Evolutionary conservation across 2,797 vertebrate genomes (phyloP), one percentile per base, ranked within the genome.

Genomic region (Semaprochilodus insignis): DNA sequence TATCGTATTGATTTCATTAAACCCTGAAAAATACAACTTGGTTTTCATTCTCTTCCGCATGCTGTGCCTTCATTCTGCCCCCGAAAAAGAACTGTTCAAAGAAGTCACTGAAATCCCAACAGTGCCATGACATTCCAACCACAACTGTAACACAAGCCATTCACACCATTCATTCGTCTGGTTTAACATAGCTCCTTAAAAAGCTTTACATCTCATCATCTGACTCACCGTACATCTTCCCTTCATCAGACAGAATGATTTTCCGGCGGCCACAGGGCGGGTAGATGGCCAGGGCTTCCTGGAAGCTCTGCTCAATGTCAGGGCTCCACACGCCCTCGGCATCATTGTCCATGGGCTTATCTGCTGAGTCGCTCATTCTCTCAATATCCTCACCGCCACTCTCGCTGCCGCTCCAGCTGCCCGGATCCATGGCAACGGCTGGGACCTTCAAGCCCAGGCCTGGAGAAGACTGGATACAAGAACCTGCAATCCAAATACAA

Each of bases 401-500:
- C 92, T 99, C 98, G 5, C 98, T 99, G 94, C 98, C 97, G 88
- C 98, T 99, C 98, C 98, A 99, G 95, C 96, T 99, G 92, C 96
- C 96, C 91, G 96, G 95, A 90, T 99, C 98, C 96, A 99, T 99
- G 88, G 90, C 93, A 94, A 90, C 92, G 89, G 95, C 89, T 94
- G 92, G 87, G 25, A 83, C 6, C 83, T 54, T 75, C 82, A 73
- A 77, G 82, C 84, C 34, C 63, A 4, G 69, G 74, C 63, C 63
- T 79, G 78, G 84, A 60, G 59, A 67, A 62, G 10, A 57, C 54
- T 40, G 54, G 74, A 77, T 55, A 60, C 69, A 72, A 81, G 74
- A 87, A 78, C 73, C 88, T 92, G 91, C 34, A 40, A 70, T 44
- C 19, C 17, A 72, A 65, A 81, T 65, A 8, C 4, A 70, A 10